Conservation (phyloP, 2,888 invertebrate species). For the Epistrophe eligans region DNA sequence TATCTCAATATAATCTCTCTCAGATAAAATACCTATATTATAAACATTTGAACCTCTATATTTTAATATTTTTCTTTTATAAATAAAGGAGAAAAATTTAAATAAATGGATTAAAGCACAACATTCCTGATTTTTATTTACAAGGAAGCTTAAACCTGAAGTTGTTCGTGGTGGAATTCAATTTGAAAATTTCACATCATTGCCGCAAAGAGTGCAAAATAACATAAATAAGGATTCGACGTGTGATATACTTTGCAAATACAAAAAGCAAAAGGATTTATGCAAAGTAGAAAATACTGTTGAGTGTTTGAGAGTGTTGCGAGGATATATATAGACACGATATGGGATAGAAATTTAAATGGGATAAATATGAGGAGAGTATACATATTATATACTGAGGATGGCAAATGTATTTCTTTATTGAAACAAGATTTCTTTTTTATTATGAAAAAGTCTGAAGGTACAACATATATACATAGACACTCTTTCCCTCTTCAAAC, state of each 20-base stretch:
- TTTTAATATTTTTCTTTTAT: neutral
- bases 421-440: constrained; percentile 14
- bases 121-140: constrained; percentile 56
- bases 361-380: neutral
- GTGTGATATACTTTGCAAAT: constrained; percentile 43
- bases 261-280: constrained; percentile 37
- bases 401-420: constrained; percentile 1
- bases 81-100: neutral
- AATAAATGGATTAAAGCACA: neutral
- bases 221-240: constrained; percentile 46
- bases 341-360: neutral
- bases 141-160: constrained; percentile 48
- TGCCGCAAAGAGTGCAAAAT: constrained; percentile 45
- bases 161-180: constrained; percentile 52
- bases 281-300: constrained; percentile 37
- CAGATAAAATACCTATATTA: neutral
- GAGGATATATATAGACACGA: neutral
- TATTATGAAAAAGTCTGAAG: neutral
- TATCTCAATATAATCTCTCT: neutral
- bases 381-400: no score
- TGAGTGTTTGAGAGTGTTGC: neutral
- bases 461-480: fast-evolving
- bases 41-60: neutral
- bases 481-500: neutral
- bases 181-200: constrained; percentile 44